Conservation (phyloP, 1,140 invertebrate species). For the Calosoma granatense region DNA sequence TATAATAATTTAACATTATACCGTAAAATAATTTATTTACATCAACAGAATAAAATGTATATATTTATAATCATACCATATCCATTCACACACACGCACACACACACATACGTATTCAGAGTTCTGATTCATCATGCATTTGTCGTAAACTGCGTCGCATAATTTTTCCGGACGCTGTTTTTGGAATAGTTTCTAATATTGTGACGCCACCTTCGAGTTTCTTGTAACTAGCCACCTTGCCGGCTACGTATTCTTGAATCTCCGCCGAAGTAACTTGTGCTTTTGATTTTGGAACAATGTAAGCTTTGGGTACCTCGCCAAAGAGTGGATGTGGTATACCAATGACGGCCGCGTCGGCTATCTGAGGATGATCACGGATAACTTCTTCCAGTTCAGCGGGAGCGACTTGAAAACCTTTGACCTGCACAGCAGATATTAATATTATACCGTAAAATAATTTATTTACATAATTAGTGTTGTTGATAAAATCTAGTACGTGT, state of each 20-base stretch:
- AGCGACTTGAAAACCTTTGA: constrained; percentile 66
- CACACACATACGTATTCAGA: no score
- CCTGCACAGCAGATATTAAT: constrained; percentile 24
- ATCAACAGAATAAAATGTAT: no score
- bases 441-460: constrained; percentile 7
- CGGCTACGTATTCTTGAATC: constrained; percentile 32
- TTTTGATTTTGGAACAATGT: constrained; percentile 43
- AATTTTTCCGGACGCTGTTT: constrained; percentile 57
- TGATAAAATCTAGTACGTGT: neutral
- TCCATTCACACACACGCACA: no score
- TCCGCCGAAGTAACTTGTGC: constrained; percentile 26
- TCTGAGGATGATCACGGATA: constrained; percentile 58
- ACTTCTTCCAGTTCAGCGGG: constrained; percentile 81
- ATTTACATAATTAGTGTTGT: constrained; percentile 5
- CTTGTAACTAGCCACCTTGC: constrained; percentile 36
- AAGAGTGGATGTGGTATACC: constrained; percentile 59
- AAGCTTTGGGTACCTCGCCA: constrained; percentile 71
- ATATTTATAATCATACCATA: no score
- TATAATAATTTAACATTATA: no score
- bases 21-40: no score
- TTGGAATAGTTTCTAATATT: constrained; percentile 48
- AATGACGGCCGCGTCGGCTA: constrained; percentile 73
- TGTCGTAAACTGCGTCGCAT: constrained; percentile 41
- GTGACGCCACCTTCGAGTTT: constrained; percentile 40
- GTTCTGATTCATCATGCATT: no score